Evolutionary conservation across 2,888 invertebrate genomes (phyloP), one percentile per base, ranked within the genome.

Genomic region (Limnephilus rhombicus): DNA sequence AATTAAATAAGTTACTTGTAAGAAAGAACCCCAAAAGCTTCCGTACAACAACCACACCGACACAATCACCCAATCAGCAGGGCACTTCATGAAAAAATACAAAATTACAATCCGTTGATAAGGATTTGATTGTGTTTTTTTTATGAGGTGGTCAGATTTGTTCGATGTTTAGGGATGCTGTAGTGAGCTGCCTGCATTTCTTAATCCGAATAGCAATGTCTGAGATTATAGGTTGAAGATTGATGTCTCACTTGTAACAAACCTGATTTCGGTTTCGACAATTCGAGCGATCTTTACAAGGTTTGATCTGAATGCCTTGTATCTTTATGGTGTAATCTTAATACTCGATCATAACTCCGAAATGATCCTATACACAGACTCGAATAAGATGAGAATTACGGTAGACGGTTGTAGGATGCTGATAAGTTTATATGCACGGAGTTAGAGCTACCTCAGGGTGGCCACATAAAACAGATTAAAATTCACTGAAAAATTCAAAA

Each of bases 261-360:
- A 89, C 88, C 88, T 89, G 88, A 68, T 89, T 89, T 80, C 80
- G 37, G 86, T 80, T 87, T 80, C 88, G 88, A 89, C 80, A 45
- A 89, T 89, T 89, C 80, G 68, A 68, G 68, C 68, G 68, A 68
- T n/a, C 68, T 68, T 68, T 68, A 68, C 18, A 49, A n/a, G 53
- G 87, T 53, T 87, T 29, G 49, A 53, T 87, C 31, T 18, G 53
- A 34, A 87, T 49, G 45, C 15, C 13, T 87, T 31, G 53, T 87
- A 87, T 37, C 37, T 24, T 83, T 34, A 34, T 37, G 83, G 37
- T 37, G 83, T 83, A 83, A 83, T 83, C 83, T 83, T 83, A 41
- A 83, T 37, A 18, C 37, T 18, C 37, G 24, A 83, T 83, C 83
- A 83, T 83, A 83, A 83, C 83, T 31, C 34, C 37, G 34, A 83